Evolutionary conservation across 1,140 invertebrate species (phyloP), one percentile per base, ranked within the genome.

Genomic region (Cylas formicarius): DNA sequence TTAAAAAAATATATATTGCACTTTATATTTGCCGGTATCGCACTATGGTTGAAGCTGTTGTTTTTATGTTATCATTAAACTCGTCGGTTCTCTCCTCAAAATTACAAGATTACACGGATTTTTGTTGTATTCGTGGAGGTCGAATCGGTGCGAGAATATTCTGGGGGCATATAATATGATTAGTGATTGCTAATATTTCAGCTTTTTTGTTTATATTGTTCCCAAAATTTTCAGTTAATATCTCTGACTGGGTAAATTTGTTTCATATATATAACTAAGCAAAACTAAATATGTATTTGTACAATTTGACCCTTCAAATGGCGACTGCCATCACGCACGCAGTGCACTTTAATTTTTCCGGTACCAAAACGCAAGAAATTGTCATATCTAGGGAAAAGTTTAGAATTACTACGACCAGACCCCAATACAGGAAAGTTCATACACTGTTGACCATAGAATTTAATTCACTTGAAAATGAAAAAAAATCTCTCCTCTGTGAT

Each of bases 391-490:
- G 93, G 53, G 1, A 96, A 97, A 67, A 86, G 86, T 1, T 64
- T 99, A 27, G 96, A 99, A 64, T 66, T 99, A 1, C 67, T 99
- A 0, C 72, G 91, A 16, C 94, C 95, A 9, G 97, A 99, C 70
- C 85, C 93, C 0, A 97, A 95, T 60, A 98, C 95, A 19, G 96
- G 97, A 21, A 99, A 99, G 90, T 99, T 1, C 90, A 97, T 57
- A 97, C 94, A 0, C 63, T 99, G 5, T 71, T 98, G 51, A 93
- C 92, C 32, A 83, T 92, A 1, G 96, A 99, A 68, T n/a, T n/a
- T n/a, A n/a, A n/a, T n/a, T n/a, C n/a, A n/a, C n/a, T n/a, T n/a
- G n/a, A n/a, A n/a, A n/a, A n/a, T n/a, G n/a, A n/a, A n/a, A n/a
- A n/a, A n/a, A n/a, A n/a, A n/a, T n/a, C n/a, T n/a, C n/a, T n/a